These are phyloP conservation scores for Hassar affinis DNA, from an alignment of 2,113 vertebrate genomes.

Conservation along the genomic window DNA sequence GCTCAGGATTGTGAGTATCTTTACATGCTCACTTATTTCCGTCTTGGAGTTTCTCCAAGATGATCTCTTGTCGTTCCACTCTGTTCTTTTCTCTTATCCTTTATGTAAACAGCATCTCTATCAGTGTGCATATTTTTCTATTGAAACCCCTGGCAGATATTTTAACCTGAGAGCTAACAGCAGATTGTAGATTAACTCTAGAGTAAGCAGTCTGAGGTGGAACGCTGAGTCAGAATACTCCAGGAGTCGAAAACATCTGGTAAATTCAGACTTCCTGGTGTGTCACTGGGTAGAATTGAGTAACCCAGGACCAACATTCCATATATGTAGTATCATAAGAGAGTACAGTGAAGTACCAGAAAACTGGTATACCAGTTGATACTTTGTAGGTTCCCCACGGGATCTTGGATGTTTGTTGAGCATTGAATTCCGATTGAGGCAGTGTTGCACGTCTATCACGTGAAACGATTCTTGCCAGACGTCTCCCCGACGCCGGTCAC, in stretches of 20 bases:
- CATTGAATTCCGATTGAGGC: no score
- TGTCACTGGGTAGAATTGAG: background rate
- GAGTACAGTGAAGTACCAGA: background rate
- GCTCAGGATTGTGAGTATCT: background rate
- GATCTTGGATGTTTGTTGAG: no score
- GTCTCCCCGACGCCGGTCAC: no score
- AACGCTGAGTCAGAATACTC: background rate
- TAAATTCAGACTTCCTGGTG: background rate
- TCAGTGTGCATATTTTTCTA: background rate
- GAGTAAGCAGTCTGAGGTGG: background rate
- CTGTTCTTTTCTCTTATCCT: background rate
- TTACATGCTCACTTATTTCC: background rate
- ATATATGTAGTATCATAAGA: background rate
- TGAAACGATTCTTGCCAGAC: no score
- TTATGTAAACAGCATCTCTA: background rate
- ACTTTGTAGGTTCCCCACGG: no score
- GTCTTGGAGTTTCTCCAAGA: no score
- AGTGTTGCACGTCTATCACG: no score
- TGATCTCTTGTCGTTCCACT: no score
- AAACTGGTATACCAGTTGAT: no score
- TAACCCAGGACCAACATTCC: background rate
- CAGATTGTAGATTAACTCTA: constrained; percentile 5
- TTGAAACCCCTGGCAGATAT: no score
- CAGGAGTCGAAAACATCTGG: background rate
- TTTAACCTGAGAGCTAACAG: background rate